Base-by-base conservation (phyloP, 2,113 vertebrate genomes). In the Gnathonemus echidnorhynchus region DNA sequence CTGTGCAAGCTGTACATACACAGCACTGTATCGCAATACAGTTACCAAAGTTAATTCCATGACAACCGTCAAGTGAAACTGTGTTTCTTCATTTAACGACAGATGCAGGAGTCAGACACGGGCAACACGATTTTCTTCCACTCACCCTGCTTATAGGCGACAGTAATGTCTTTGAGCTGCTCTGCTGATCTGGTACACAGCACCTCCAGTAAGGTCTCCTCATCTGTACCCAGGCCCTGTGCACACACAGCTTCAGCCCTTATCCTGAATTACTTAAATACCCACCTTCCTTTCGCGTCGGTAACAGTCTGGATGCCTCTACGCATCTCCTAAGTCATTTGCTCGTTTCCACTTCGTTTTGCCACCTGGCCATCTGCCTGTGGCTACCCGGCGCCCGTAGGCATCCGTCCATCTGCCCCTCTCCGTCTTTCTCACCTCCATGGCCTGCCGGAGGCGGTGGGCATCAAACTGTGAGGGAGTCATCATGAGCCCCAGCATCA, bases 401-500 rank as follows among this genome's bases (percentile, higher is more conserved):
- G 58, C 39, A 45, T 8, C 58, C 74, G 45, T 19, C 88, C 88
- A 62, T 17, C 39, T 88, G 27, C 52, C 53, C n/a, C 58, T 5
- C 6, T 50, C 24, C 15, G 5, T 27, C 85, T 50, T n/a, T 27
- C 7, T 52, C 92, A 97, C 97, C 96, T 97, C 96, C 94, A 97
- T 97, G 0, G 97, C 95, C 90, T 97, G 97, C 91, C 95, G 96
- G 89, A 97, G 92, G 91, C 97, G 97, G 92, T 97, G 97, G 92
- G 97, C 97, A 2, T 97, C 97, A 0, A 97, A 97, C 91, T 95
- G 95, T 0, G 95, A 95, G 0, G 97, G 96, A 0, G 97, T 95
- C 96, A 97, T 94, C 96, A 97, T 96, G 24, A 97, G 95, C n/a
- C 96, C 97, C 0, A 97, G 95, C 83, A 97, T 95, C 87, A 97